phyloP scores from a whole-genome alignment of 64 coral and sea anemone species.

The Hydrozoanthus tunicans region DNA sequence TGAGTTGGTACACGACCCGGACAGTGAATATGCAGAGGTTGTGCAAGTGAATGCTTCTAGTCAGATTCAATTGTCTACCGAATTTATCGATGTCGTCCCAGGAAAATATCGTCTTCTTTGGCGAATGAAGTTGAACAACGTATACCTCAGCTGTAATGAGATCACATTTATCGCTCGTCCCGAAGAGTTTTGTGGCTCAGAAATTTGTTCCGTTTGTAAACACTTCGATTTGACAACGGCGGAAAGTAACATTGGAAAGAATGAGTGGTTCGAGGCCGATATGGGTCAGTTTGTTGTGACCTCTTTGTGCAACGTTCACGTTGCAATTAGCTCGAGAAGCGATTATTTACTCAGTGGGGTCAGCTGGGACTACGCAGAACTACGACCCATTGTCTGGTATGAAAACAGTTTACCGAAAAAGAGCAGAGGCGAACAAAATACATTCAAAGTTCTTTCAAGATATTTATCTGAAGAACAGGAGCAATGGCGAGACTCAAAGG shows the following conservation, averaged over 20 bases:
- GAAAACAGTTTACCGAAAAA: background rate
- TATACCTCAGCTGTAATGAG: conserved; percentile 24
- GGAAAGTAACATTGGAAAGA: conserved; percentile 56
- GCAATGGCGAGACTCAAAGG: background rate
- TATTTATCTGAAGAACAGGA: background rate
- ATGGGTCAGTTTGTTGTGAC: conserved; percentile 77
- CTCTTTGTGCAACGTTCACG: conserved; percentile 60
- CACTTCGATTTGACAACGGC: conserved; percentile 30
- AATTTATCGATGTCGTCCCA: conserved; percentile 26
- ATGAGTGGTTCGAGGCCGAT: conserved; percentile 63
- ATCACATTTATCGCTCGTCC: conserved; percentile 44
- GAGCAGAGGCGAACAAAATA: background rate
- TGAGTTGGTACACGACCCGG: conserved; percentile 38
- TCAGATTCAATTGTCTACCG: conserved; percentile 7
- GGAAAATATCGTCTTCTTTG: conserved; percentile 20
- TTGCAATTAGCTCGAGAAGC: conserved; percentile 63
- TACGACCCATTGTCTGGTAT: conserved; percentile 50
- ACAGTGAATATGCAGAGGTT: conserved; percentile 29
- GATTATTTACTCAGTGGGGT: conserved; percentile 72
- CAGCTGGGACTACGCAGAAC: conserved; percentile 71
- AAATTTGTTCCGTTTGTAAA: conserved; percentile 64
- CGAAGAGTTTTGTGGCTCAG: conserved; percentile 52
- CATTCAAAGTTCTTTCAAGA: background rate
- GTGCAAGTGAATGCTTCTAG: conserved; percentile 36
- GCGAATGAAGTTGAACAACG: conserved; percentile 41